Evolutionary conservation across 2,888 invertebrate genomes (phyloP), one percentile per base, ranked within the genome.

Genomic region (Leptura quadrifasciata): DNA sequence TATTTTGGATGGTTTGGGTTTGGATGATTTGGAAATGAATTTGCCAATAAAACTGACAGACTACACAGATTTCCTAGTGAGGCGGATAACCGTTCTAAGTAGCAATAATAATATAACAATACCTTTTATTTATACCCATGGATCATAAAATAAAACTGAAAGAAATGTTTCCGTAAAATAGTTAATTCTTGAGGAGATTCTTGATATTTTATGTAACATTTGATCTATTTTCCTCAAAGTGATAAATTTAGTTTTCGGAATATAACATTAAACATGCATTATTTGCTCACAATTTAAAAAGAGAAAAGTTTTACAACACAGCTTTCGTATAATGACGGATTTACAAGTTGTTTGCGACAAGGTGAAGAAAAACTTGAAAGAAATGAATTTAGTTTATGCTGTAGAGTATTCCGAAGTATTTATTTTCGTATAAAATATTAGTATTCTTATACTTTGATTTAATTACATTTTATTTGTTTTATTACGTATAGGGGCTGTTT

Each of bases 331-430:
- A 69, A 57, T 35, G 68, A 35, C 68, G 55, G 68, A 69, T 69
- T 69, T 69, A 57, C 68, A 69, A 57, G 68, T 69, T 69, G 67
- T 67, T 69, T 27, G 55, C 58, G 57, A 57, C 68, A 69, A 31
- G 20, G n/a, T 15, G 57, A 57, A 58, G 57, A 58, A 69, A 57
- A 69, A 69, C 18, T 52, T 52, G 20, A 57, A 57, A 57, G 57
- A 21, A 21, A 39, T 39, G 12, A 39, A 39, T 39, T 39, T 39
- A 39, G 12, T 39, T 12, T 9, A 12, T 4, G 20, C 4, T 21
- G 20, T 20, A 39, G 39, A 39, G 39, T 39, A 12, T 39, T 39
- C 9, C 17, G 18, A 18, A 17, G 55, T 20, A 10, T 9, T 55
- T 20, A 20, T 9, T 55, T 20, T 57, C 5, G 20, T 15, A 17